Conservation (phyloP, 2,113 vertebrate genomes). For the Hipposideros armiger region DNA sequence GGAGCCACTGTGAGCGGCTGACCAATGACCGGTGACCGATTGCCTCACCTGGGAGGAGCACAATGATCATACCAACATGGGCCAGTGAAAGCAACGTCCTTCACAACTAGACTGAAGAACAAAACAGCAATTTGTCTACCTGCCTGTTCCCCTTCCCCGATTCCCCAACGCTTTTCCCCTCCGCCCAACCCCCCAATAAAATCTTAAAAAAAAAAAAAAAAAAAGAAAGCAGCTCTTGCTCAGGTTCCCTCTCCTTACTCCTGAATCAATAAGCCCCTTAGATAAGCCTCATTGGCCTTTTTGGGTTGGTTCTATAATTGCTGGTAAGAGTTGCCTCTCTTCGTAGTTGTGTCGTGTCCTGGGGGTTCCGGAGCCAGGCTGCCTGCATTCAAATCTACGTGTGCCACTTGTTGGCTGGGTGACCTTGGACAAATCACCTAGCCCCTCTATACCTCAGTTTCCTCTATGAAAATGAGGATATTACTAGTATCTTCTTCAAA, state of each 20-base stretch:
- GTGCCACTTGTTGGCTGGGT: background rate
- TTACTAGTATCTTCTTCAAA: background rate
- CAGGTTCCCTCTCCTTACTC: background rate
- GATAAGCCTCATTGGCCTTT: background rate
- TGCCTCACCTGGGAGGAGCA: too few species aligned
- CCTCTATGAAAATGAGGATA: background rate
- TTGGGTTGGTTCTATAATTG: background rate
- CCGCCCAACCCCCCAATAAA: too few species aligned
- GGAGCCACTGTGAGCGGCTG: too few species aligned
- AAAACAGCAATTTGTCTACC: too few species aligned
- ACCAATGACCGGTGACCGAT: too few species aligned
- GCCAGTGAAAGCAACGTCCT: too few species aligned
- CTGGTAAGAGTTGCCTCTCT: background rate
- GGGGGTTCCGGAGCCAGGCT: background rate
- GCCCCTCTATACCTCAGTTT: background rate
- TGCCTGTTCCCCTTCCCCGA: too few species aligned
- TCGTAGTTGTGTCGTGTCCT: background rate
- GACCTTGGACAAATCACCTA: background rate
- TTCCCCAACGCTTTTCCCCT: too few species aligned
- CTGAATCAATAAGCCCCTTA: background rate
- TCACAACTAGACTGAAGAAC: too few species aligned
- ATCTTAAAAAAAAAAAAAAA: too few species aligned
- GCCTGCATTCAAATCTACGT: background rate
- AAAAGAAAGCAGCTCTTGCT: background rate
- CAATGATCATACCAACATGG: too few species aligned